These are phyloP conservation scores for Dendrolimus kikuchii DNA, from an alignment of 1,140 invertebrate genomes.

Conservation along the genomic window DNA sequence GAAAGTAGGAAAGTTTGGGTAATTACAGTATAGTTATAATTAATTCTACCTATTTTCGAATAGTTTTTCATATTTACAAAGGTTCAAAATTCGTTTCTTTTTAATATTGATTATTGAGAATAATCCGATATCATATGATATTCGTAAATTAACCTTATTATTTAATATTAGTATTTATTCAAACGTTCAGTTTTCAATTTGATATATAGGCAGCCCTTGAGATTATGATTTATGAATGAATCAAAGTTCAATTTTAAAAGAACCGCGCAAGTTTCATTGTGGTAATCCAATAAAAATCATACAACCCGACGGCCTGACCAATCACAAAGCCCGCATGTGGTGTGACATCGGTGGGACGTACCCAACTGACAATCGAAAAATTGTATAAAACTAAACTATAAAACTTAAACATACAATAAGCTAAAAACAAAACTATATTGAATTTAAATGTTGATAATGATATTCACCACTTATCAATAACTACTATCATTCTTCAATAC, in stretches of 20 bases:
- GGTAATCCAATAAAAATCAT: constrained; percentile 36
- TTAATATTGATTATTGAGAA: too few species aligned
- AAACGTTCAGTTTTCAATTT: too few species aligned
- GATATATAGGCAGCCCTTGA: too few species aligned
- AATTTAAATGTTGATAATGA: constrained; percentile 4
- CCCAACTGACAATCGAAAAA: constrained; percentile 21
- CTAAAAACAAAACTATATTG: constrained; percentile 12
- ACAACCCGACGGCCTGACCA: constrained; percentile 28
- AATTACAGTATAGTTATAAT: too few species aligned
- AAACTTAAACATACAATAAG: constrained; percentile 22
- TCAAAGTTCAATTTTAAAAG: constrained; percentile 20
- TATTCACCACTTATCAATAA: constrained; percentile 14
- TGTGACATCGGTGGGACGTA: constrained; percentile 59
- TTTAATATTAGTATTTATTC: too few species aligned
- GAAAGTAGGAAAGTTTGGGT: constrained; percentile 16
- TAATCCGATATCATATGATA: too few species aligned
- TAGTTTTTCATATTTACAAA: too few species aligned
- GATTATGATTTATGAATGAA: too few species aligned
- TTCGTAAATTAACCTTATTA: too few species aligned
- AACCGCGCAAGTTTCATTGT: constrained; percentile 23
- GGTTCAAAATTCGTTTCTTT: too few species aligned
- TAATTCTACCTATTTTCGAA: too few species aligned
- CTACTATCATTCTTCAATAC: constrained; percentile 23
- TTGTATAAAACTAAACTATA: constrained; percentile 19
- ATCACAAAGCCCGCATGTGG: constrained; percentile 47